Evolutionary conservation across 1,140 invertebrate species (phyloP).

Genomic region (Hydropsyche tenuis): DNA sequence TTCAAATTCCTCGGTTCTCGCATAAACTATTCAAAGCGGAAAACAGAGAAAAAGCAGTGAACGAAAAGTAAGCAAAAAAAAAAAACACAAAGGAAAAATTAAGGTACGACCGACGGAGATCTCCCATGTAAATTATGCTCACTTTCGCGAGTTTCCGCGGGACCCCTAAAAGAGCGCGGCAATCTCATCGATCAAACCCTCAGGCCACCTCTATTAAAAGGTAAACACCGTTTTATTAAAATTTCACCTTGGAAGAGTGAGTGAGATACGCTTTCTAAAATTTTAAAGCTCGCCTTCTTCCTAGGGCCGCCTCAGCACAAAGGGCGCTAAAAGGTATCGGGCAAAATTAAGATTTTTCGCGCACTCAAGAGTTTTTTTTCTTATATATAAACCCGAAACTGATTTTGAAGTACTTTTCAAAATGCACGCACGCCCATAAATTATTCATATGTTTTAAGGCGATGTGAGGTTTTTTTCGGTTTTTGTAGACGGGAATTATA

Average conservation of each 20-base stretch:
- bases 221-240: slow-evolving; percentile 44
- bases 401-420: not conserved
- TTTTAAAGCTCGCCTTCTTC: not conserved
- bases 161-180: slow-evolving; percentile 2
- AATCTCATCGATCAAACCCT: slow-evolving; percentile 41
- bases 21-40: no score
- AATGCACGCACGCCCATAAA: not conserved
- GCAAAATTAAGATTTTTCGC: slow-evolving; percentile 18
- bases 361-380: no score
- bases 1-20: no score
- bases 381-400: not conserved
- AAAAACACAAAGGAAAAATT: slow-evolving; percentile 9
- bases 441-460: not conserved
- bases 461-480: no score
- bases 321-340: slow-evolving; percentile 13
- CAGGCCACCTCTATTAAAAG: slow-evolving; percentile 36
- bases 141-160: slow-evolving; percentile 1
- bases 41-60: not conserved
- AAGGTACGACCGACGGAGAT: not conserved
- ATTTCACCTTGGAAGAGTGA: slow-evolving; percentile 31
- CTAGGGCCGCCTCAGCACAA: not conserved
- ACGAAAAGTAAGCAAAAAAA: not conserved
- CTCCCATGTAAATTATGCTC: slow-evolving; percentile 10
- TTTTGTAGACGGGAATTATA: no score
- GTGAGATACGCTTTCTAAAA: not conserved